These are phyloP conservation scores for Sphaerophoria rueppellii DNA, from an alignment of 2,888 invertebrate genomes.

Conservation along the genomic window DNA sequence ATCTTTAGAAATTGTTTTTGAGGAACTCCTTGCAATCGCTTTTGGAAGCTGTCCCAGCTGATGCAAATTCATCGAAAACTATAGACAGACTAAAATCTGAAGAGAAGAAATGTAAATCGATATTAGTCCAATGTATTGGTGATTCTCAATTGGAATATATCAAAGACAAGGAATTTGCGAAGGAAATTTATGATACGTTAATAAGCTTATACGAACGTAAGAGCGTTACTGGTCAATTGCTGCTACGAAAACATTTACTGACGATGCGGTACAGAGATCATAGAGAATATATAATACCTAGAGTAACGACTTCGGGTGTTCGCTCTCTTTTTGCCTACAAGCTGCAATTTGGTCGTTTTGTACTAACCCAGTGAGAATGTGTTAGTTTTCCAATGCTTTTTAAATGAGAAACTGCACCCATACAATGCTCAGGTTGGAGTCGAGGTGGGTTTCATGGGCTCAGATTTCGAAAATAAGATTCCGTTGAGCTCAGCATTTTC, in stretches of 20 bases:
- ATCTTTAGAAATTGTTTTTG: background rate
- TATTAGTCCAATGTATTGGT: slow-evolving; percentile 3
- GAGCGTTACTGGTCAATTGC: background rate
- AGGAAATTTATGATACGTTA: background rate
- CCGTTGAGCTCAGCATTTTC: no score
- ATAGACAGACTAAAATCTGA: background rate
- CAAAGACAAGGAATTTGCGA: background rate
- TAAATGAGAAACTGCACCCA: no score
- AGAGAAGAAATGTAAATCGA: background rate
- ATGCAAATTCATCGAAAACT: background rate
- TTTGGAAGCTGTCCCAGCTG: background rate
- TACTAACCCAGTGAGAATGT: no score
- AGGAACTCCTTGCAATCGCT: background rate
- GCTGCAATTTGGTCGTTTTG: no score
- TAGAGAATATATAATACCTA: no score
- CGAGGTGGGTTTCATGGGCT: no score
- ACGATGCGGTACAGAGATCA: slow-evolving; percentile 2
- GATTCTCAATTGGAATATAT: slow-evolving; percentile 12
- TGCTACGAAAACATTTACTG: slow-evolving; percentile 1
- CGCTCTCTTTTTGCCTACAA: no score
- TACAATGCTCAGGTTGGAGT: no score
- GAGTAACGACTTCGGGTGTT: no score
- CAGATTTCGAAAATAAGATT: no score
- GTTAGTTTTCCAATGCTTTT: no score
- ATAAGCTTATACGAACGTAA: background rate